Base-by-base conservation (phyloP, 2,797 vertebrate genomes). In the Rallus crepitans region DNA sequence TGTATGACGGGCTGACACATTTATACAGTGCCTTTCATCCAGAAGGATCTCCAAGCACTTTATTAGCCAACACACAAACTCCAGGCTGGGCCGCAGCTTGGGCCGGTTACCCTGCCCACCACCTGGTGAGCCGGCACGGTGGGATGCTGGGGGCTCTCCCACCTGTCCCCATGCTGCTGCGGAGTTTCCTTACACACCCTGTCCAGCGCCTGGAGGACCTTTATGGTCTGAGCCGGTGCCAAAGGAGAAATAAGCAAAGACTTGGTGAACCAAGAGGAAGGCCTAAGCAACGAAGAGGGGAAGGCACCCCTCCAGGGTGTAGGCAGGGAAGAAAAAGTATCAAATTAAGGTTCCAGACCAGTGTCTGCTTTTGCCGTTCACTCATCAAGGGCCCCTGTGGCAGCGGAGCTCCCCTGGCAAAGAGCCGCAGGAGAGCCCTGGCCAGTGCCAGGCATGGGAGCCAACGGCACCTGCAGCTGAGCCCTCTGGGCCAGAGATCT, bases 1-100 rank as follows among this genome's bases (percentile, higher is more conserved):
- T 61, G 19, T 78, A 12, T 16, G n/a, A 64, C 78, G 87, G 81
- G 87, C 78, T 55, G 87, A 65, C 61, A 15, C 19, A 71, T 76
- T 92, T 89, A 72, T 15, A 89, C 37, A 95, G 96, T 97, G 96
- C 96, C 96, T 97, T 97, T 97, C 94, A 91, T 95, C 92, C 94
- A 78, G 90, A 95, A 94, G 96, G 96, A 97, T 95, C 90, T 96
- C 96, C 92, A 95, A 95, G 96, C 96, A 96, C 96, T 96, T 96
- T 96, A 96, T 85, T 75, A 85, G 61, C 82, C 8, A 7, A 69
- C 92, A 65, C 72, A 69, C 64, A 55, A 82, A 69, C 64, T 80
- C 61, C 72, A 73, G 94, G 83, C 75, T 73, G 61, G 68, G 83
- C 75, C 50, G 65, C 52, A 68, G 81, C 75, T 76, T 31, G 55